Base-by-base conservation (phyloP, 2,113 vertebrate species). In the Xenotilapia leptura region DNA sequence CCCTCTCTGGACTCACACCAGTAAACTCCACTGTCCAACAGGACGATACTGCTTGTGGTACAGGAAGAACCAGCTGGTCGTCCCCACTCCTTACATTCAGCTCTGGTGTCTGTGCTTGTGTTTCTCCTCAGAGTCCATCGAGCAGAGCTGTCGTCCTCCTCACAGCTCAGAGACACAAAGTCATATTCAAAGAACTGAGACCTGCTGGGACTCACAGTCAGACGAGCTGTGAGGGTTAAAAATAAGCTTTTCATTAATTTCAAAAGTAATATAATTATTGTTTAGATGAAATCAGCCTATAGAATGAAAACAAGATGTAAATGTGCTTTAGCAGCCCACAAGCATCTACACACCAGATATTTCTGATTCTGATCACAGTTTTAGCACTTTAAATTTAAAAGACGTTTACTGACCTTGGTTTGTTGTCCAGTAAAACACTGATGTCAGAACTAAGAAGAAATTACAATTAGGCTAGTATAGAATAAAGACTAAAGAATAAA, bases 51-150 rank as follows among this genome's bases (percentile, higher is more conserved):
- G 8, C 4, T 49, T 23, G 2, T 3, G 2, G 4, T 4, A 5
- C 55, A 58, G 0, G 23, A 58, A 14, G 21, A 7, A 6, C 2
- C 53, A 9, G 0, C 0, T 5, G 0, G 0, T 15, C 3, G 0
- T 9, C 13, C 55, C 55, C 55, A 58, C 4, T 28, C 7, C 0
- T 15, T 4, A 28, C 55, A 58, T 1, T 58, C 7, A 28, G 13
- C 7, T 15, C 55, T 28, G 23, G 1, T 58, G 1, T 58, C 55
- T 6, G 0, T 36, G 58, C 28, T 62, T n/a, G 58, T 62, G 58
- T 62, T 62, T 19, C 17, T 62, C 17, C 9, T 7, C 58, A n/a
- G 58, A 36, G 31, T 36, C 58, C 58, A 62, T 62, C 58, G 31
- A 62, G 58, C 58, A 0, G 31, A 62, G 58, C 58, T 68, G 33